Evolutionary conservation across 2,888 invertebrate genomes (phyloP).

Genomic region (Saturnia japonica): DNA sequence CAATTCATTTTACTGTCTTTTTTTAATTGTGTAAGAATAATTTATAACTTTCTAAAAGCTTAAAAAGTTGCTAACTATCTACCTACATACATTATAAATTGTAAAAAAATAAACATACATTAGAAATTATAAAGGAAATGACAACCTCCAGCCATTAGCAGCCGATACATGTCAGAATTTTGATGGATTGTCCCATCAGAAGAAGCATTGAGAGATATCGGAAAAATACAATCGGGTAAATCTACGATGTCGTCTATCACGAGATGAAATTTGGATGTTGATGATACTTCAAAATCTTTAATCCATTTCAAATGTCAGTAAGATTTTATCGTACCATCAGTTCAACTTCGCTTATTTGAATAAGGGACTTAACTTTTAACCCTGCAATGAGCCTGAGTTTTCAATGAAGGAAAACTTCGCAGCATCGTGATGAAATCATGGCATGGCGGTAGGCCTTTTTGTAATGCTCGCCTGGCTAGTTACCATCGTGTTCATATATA

Average conservation of each 20-base stretch:
- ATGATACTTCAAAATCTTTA: background rate
- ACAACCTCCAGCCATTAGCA: conserved; percentile 40
- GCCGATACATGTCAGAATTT: conserved; percentile 38
- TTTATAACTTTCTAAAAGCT: background rate
- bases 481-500: no score
- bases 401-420: no score
- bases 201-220: conserved; percentile 16
- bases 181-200: conserved; percentile 39
- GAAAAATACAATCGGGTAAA: conserved; percentile 16
- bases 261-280: background rate
- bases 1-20: no score
- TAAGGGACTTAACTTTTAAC: no score
- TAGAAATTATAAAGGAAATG: conserved; percentile 23
- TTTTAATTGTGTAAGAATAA: no score
- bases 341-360: background rate
- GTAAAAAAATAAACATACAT: no score
- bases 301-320: background rate
- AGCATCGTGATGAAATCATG: no score
- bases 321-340: background rate
- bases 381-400: no score
- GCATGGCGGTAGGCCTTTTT: no score
- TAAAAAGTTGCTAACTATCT: background rate
- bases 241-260: background rate
- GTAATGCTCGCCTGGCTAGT: no score
- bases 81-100: no score